Conservation (phyloP, 2,113 vertebrate genomes). For the Anguilla japonica region DNA sequence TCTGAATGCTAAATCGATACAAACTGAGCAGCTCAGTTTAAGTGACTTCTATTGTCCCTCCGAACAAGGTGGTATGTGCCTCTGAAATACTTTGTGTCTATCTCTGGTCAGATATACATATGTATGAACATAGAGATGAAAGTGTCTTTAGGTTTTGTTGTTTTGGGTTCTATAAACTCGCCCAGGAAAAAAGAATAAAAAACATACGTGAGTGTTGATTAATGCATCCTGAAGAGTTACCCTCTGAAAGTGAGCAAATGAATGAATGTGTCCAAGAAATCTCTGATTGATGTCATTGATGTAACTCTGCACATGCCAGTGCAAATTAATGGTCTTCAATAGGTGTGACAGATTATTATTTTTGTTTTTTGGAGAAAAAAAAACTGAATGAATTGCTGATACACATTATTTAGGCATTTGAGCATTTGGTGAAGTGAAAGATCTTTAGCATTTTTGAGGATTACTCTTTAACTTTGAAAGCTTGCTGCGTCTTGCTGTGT, state of each 20-base stretch:
- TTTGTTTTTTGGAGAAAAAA: background rate
- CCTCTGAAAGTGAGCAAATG: conserved; percentile 8
- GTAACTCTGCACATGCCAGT: conserved; percentile 15
- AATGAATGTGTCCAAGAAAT: conserved; percentile 14
- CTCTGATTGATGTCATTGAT: background rate
- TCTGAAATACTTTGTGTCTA: conserved; percentile 80
- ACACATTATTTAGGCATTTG: conserved; percentile 8
- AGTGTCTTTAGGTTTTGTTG: conserved; percentile 21
- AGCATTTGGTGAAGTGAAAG: conserved; percentile 18
- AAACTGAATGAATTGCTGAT: background rate
- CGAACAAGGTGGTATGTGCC: conserved; percentile 79
- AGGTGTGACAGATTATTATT: conserved; percentile 10
- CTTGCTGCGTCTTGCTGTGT: conserved; percentile 31
- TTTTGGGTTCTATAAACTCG: conserved; percentile 24
- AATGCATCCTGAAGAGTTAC: conserved; percentile 19
- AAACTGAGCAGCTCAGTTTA: conserved; percentile 17
- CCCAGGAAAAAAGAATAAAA: conserved; percentile 18
- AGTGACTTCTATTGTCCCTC: conserved; percentile 68
- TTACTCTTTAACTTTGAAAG: conserved; percentile 20
- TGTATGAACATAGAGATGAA: conserved; percentile 20
- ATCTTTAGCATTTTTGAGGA: conserved; percentile 18
- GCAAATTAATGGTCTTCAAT: conserved; percentile 10
- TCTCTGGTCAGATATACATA: conserved; percentile 46
- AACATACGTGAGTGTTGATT: conserved; percentile 18
- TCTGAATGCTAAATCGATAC: conserved; percentile 23